Conservation (phyloP, 2,888 invertebrate species). For the Drosophila paracracens region DNA sequence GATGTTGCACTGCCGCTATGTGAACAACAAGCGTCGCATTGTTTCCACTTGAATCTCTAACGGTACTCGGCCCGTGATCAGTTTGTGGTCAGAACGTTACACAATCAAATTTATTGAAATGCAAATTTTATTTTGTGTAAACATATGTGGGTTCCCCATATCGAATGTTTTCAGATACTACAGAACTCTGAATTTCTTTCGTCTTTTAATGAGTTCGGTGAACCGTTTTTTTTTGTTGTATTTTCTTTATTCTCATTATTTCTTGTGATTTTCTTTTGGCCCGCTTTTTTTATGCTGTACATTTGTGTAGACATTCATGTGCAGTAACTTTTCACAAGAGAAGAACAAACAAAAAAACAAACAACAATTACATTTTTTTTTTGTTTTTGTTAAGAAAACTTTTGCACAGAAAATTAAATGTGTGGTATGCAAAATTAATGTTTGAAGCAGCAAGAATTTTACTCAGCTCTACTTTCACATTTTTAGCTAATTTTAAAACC, state of each 20-base stretch:
- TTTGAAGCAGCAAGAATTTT: constrained; percentile 37
- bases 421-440: constrained; percentile 30
- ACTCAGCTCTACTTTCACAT: constrained; percentile 9
- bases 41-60: constrained; percentile 61
- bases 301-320: constrained; percentile 8
- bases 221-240: constrained; percentile 40
- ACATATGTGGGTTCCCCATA: not conserved
- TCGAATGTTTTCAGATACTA: constrained; percentile 14
- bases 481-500: constrained; percentile 16
- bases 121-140: constrained; percentile 56
- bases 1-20: constrained; percentile 36
- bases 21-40: constrained; percentile 53
- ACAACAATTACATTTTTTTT: not conserved
- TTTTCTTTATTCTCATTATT: constrained; percentile 1
- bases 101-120: constrained; percentile 70
- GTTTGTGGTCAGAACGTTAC: constrained; percentile 40
- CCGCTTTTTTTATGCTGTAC: constrained; percentile 4
- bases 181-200: constrained; percentile 38
- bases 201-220: constrained; percentile 59
- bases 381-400: constrained; percentile 15
- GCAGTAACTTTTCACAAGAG: not conserved
- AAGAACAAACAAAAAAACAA: constrained; percentile 16
- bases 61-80: constrained; percentile 44
- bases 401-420: constrained; percentile 19
- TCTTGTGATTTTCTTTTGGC: not conserved